Evolutionary conservation across 2,888 invertebrate genomes (phyloP).

Genomic region (Rhamnusium bicolor): DNA sequence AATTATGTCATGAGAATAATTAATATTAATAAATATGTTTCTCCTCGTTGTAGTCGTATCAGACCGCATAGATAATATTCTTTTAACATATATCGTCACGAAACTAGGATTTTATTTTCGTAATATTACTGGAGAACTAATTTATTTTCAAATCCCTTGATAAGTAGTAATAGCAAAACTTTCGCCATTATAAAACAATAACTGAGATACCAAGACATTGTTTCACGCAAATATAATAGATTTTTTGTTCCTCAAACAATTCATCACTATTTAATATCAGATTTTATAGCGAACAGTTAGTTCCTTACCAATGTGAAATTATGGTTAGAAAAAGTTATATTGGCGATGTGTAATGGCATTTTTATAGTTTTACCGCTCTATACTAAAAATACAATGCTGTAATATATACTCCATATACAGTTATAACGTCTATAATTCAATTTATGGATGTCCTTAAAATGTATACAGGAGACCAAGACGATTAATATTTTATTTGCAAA

Average conservation of each 20-base stretch:
- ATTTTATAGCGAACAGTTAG: slow-evolving; percentile 24
- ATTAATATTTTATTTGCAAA: neutral
- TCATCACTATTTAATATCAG: slow-evolving; percentile 15
- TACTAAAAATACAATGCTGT: slow-evolving; percentile 14
- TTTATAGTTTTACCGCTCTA: slow-evolving; percentile 25
- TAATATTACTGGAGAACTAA: neutral
- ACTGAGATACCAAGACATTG: neutral
- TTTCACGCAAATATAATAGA: slow-evolving; percentile 20
- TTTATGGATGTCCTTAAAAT: neutral
- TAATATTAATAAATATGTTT: neutral
- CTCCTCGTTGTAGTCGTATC: neutral
- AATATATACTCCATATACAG: slow-evolving; percentile 12
- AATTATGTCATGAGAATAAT: neutral
- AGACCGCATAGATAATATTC: neutral
- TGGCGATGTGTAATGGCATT: slow-evolving; percentile 24
- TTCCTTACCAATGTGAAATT: neutral
- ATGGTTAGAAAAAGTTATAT: slow-evolving; percentile 15
- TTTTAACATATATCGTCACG: neutral
- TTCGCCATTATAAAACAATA: slow-evolving; percentile 18
- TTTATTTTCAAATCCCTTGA: neutral
- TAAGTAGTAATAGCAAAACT: slow-evolving; percentile 8
- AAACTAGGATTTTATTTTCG: neutral
- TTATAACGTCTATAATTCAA: slow-evolving; percentile 20
- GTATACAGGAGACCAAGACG: neutral
- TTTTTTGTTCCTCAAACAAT: neutral